phyloP scores from a whole-genome alignment of 2,888 invertebrate genomes.

The Dichetophora obliterata region DNA sequence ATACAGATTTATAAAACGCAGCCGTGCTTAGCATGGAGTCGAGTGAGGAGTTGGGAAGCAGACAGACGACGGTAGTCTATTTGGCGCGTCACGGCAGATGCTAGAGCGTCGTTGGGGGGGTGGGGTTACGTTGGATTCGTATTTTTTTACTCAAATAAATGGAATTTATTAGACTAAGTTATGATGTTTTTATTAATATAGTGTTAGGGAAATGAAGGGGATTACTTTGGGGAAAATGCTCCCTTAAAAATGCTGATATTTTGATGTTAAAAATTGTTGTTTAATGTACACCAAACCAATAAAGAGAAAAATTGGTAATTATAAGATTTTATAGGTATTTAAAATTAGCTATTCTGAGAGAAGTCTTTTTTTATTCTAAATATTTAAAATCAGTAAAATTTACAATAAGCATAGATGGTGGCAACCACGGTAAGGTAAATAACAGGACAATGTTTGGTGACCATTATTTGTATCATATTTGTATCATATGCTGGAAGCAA shows the following conservation, averaged over 20 bases:
- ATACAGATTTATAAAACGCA: slow-evolving; percentile 65
- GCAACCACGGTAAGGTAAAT: no score
- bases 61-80: slow-evolving; percentile 36
- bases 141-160: neutral
- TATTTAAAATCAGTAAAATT: no score
- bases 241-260: neutral
- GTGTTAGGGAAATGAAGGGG: no score
- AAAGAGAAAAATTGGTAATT: no score
- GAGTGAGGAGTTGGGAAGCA: neutral
- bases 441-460: no score
- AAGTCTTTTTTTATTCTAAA: no score
- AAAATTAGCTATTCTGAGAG: no score
- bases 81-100: slow-evolving; percentile 30
- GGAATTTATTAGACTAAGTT: neutral
- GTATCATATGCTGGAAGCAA: no score
- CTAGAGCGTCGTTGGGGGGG: neutral
- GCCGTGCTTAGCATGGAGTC: slow-evolving; percentile 1
- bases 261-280: neutral
- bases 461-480: no score
- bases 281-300: no score
- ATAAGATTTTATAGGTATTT: no score
- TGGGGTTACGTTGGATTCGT: neutral
- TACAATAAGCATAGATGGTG: no score
- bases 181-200: neutral
- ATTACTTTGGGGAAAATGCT: neutral